Percentiles rank a stretch among this genome's conserved stretches.
Evolutionary conservation across 1,140 invertebrate species (phyloP).

Genomic region (Papilio polytes): DNA sequence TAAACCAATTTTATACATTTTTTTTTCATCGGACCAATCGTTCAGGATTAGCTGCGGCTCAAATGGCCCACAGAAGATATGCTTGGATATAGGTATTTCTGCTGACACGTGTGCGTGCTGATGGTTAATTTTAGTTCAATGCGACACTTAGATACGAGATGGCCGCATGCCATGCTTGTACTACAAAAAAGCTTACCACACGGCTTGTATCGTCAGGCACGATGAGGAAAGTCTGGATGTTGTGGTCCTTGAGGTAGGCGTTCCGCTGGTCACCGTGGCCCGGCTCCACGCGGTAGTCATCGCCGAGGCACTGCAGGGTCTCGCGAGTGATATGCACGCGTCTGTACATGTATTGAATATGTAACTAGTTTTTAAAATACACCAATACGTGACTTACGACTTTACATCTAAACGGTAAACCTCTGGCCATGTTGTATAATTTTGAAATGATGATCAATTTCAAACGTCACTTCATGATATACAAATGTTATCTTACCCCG

Average conservation of each 20-base stretch:
- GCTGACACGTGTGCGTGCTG: too few species aligned
- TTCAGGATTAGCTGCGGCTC: too few species aligned
- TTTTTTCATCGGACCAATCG: too few species aligned
- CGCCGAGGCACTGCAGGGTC: constrained; percentile 92
- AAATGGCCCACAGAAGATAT: too few species aligned
- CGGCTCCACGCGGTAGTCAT: constrained; percentile 95
- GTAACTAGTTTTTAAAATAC: background rate
- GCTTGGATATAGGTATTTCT: too few species aligned
- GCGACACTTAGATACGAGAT: background rate
- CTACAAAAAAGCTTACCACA: constrained; percentile 81
- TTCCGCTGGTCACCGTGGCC: constrained; percentile 94
- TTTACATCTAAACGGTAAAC: too few species aligned
- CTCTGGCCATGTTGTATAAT: too few species aligned
- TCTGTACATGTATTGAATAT: constrained; percentile 81
- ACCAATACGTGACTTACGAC: background rate
- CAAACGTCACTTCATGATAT: background rate
- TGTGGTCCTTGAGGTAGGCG: constrained; percentile 94
- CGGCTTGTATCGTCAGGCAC: constrained; percentile 89
- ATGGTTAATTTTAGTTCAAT: background rate
- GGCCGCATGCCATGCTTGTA: background rate
- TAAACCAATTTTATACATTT: too few species aligned
- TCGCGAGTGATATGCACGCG: constrained; percentile 97
- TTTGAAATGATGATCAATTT: too few species aligned
- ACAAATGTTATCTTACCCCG: constrained; percentile 87
- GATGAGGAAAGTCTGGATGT: constrained; percentile 97